A percentile compares a stretch with the other conserved stretches of the same genome.
phyloP scores from a whole-genome alignment of 1,140 invertebrate species.

The Orius insidiosus region DNA sequence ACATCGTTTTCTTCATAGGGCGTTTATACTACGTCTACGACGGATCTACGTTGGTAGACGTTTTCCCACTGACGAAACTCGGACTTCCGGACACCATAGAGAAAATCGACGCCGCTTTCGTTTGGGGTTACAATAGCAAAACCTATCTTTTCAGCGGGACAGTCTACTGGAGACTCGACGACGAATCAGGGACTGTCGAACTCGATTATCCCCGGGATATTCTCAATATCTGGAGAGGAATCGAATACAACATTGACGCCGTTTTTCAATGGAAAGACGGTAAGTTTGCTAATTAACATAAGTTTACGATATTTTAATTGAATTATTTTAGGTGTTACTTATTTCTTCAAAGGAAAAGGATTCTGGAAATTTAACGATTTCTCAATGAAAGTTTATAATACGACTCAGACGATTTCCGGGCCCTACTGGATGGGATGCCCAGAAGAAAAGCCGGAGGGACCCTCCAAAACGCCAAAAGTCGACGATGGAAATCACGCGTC shows the following conservation, averaged over 20 bases:
- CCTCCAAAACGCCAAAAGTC: not conserved
- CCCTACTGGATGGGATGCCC: constrained; percentile 72
- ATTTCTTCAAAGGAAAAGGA: constrained; percentile 85
- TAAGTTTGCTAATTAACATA: no score
- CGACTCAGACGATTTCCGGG: constrained; percentile 47
- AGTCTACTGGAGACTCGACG: constrained; percentile 84
- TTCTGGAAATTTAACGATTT: constrained; percentile 89
- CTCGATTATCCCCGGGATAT: constrained; percentile 76
- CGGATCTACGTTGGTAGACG: no score
- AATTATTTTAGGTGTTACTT: constrained; percentile 57
- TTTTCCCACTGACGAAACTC: constrained; percentile 40
- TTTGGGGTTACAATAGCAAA: constrained; percentile 75
- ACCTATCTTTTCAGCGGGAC: constrained; percentile 79
- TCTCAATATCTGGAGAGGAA: constrained; percentile 60
- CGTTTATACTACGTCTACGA: no score
- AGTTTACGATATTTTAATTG: no score
- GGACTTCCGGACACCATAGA: constrained; percentile 61
- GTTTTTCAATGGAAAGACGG: constrained; percentile 76
- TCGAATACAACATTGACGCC: constrained; percentile 65
- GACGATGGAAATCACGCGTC: not conserved
- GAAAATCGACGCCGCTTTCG: constrained; percentile 75
- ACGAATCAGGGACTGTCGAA: constrained; percentile 55
- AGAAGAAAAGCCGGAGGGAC: not conserved
- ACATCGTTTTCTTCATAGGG: constrained; percentile 87
- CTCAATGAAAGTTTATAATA: constrained; percentile 61